phyloP scores from a whole-genome alignment of 2,888 invertebrate species.

The Nycteola revayana region DNA sequence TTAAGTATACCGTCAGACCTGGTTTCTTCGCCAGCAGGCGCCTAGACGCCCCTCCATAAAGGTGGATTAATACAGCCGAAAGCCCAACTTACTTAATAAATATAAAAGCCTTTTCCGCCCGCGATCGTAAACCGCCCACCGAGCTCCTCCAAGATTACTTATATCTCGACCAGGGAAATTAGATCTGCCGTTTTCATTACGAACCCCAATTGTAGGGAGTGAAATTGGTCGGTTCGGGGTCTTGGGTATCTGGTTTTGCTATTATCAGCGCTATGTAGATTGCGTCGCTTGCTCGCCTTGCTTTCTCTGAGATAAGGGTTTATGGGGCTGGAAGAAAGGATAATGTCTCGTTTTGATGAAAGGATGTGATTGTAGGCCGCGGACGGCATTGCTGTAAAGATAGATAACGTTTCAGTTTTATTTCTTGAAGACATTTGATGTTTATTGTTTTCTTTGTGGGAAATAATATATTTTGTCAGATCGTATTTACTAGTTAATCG shows the following conservation, averaged over 20 bases:
- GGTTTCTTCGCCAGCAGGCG: constrained; percentile 48
- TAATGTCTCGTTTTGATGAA: constrained; percentile 76
- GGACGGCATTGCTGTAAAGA: constrained; percentile 60
- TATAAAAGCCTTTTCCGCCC: constrained; percentile 81
- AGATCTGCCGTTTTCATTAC: constrained; percentile 66
- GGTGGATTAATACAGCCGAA: constrained; percentile 80
- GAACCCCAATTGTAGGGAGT: constrained; percentile 29
- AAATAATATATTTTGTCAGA: too few species aligned
- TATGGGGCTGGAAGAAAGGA: constrained; percentile 75
- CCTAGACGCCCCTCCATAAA: constrained; percentile 73
- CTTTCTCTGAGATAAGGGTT: constrained; percentile 77
- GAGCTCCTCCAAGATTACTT: constrained; percentile 77
- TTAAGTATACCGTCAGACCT: constrained; percentile 22
- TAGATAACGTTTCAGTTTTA: constrained; percentile 57
- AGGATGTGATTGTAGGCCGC: constrained; percentile 57
- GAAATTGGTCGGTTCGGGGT: constrained; percentile 44
- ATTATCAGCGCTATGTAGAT: constrained; percentile 81
- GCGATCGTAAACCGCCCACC: constrained; percentile 76
- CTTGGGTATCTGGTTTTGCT: constrained; percentile 53
- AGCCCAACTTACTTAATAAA: constrained; percentile 83
- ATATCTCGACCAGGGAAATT: constrained; percentile 57
- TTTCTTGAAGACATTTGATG: constrained; percentile 24
- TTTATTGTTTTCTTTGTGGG: constrained; percentile 27
- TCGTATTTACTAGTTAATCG: too few species aligned
- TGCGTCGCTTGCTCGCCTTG: constrained; percentile 66